Base-by-base conservation (phyloP, 2,888 invertebrate genomes). In the Carcina quercana region DNA sequence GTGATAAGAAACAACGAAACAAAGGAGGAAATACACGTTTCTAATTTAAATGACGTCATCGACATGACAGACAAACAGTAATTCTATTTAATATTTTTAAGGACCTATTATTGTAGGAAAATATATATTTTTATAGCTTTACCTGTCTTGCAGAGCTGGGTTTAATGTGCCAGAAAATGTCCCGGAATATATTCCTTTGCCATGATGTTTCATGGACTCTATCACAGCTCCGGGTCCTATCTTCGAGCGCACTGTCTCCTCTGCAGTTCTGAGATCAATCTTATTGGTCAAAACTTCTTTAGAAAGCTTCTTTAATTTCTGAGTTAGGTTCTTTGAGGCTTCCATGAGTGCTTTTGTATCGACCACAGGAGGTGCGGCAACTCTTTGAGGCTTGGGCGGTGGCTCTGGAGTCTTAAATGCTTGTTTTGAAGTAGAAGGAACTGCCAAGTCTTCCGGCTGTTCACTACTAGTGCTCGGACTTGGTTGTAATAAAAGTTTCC, bases 131-230 rank as follows among this genome's bases (percentile, higher is more conserved):
- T 5, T 25, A 26, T 12, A 19, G 24, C 43, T 62, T n/a, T 45
- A 85, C 63, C 90, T 90, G 74, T 97, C 97, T 78, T 97, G 97
- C 28, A 96, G 86, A 25, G 96, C 94, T 31, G 96, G 97, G 73
- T 96, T 97, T 32, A 97, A 72, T 11, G 96, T 97, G 32, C 97
- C 97, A 61, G 96, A 96, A 74, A 97, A 97, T 40, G 97, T 97
- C 43, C 97, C 97, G 8, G 96, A 97, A 79, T 96, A 97, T 42
- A 97, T 95, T 52, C 96, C 97, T 71, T 95, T 94, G 45, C 96
- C 94, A 57, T 96, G 94, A 66, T 96, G 95, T 69, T 93, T 91
- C 95, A 95, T 94, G 54, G 93, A 93, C 65, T 95, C 94, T 63
- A 95, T 94, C 59, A 94, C 93, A 53, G 94, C 94, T 19, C 94